Evolutionary conservation across 2,113 vertebrate species (phyloP).

Genomic region (Otocyon megalotis): DNA sequence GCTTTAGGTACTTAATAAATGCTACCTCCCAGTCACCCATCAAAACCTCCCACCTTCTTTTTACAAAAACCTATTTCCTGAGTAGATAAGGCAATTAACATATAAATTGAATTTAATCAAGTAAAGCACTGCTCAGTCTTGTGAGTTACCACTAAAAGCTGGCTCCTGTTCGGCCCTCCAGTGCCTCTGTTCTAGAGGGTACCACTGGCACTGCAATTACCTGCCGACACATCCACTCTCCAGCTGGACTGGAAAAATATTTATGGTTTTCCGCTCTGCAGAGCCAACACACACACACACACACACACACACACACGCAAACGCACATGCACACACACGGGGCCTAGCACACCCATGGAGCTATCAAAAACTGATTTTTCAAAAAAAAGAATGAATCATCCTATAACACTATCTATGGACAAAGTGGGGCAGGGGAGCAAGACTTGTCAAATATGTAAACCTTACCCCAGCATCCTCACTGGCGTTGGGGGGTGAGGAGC

Average conservation of each 20-base stretch:
- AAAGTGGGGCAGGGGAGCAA: fast-evolving
- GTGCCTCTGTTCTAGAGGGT: background rate
- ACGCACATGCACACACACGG: background rate
- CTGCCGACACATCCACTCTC: background rate
- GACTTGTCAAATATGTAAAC: background rate
- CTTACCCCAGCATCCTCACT: background rate
- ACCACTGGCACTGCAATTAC: no score
- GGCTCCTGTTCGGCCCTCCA: fast-evolving
- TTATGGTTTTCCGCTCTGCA: background rate
- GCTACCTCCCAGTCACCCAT: background rate
- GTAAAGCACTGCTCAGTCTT: background rate
- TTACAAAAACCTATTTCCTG: background rate
- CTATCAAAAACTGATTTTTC: background rate
- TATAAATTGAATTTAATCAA: background rate
- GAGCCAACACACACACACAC: background rate
- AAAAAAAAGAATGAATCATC: background rate
- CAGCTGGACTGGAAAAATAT: background rate
- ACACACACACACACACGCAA: no score
- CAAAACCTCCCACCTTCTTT: background rate
- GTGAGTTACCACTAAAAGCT: background rate
- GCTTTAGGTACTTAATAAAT: background rate
- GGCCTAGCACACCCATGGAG: background rate
- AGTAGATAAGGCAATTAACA: background rate
- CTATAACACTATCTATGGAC: background rate
- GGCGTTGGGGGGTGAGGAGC: fast-evolving